Evolutionary conservation across 2,888 invertebrate genomes (phyloP).

Genomic region (Odontothrips loti): DNA sequence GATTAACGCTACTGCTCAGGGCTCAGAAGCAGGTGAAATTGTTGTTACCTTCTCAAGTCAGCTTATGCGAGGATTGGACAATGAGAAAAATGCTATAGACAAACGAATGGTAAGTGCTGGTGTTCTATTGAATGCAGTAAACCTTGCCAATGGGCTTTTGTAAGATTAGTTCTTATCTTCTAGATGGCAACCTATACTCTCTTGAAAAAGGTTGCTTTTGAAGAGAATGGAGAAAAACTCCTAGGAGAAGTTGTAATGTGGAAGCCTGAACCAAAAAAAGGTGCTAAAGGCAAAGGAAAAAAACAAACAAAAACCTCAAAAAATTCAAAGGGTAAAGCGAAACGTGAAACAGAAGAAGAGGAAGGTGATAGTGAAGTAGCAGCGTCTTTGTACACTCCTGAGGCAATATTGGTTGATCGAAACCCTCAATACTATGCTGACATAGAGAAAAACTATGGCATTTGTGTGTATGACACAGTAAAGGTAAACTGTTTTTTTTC

Average conservation of each 20-base stretch:
- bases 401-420: not conserved
- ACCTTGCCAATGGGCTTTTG: not conserved
- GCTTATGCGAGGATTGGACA: slow-evolving; percentile 40
- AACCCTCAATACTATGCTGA: not conserved
- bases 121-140: slow-evolving; percentile 7
- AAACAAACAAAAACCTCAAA: not conserved
- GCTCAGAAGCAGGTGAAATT: slow-evolving; percentile 53
- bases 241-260: not conserved
- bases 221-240: slow-evolving; percentile 29
- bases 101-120: slow-evolving; percentile 30
- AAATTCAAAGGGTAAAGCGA: not conserved
- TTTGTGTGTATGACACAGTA: not conserved
- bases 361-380: not conserved
- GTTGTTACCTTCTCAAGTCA: slow-evolving; percentile 49
- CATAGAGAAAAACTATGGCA: not conserved
- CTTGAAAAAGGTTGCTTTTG: not conserved
- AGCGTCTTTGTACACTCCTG: not conserved
- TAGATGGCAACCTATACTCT: slow-evolving; percentile 4
- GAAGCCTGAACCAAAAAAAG: not conserved
- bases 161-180: not conserved
- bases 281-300: not conserved
- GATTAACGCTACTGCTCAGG: slow-evolving; percentile 52
- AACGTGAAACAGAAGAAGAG: not conserved
- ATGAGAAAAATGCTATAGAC: slow-evolving; percentile 31
- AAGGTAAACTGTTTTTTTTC: not conserved